Conservation (phyloP, 2,797 vertebrate genomes). For the Threskiornis aethiopicus region DNA sequence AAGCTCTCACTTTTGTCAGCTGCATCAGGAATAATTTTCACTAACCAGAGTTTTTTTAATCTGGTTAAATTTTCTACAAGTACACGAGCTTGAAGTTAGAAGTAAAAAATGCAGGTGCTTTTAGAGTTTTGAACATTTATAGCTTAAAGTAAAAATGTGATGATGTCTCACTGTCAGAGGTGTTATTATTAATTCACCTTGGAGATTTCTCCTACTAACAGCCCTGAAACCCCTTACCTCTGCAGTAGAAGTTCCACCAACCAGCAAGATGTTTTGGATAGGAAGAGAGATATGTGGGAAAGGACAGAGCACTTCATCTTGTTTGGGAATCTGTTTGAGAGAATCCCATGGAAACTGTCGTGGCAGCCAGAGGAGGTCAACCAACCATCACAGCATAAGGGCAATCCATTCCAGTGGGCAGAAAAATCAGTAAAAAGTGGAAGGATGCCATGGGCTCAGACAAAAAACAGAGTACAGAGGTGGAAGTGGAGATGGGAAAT, state of each 20-base stretch:
- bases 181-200: background rate
- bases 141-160: background rate
- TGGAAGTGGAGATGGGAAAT: background rate
- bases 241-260: background rate
- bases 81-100: background rate
- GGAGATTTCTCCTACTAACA: background rate
- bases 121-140: background rate
- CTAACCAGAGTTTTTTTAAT: background rate
- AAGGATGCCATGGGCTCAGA: accelerated
- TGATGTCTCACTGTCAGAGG: background rate
- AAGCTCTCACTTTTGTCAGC: background rate
- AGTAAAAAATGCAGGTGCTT: background rate
- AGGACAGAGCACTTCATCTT: background rate
- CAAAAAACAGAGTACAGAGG: accelerated
- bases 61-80: background rate
- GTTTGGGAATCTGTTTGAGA: background rate
- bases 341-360: accelerated
- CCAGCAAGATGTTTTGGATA: background rate
- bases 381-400: accelerated
- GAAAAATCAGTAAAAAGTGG: background rate
- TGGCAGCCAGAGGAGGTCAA: background rate
- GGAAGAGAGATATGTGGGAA: background rate
- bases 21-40: background rate
- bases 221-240: background rate
- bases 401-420: background rate